Conservation (phyloP, 2,113 vertebrate species). For the Xenopus borealis region DNA sequence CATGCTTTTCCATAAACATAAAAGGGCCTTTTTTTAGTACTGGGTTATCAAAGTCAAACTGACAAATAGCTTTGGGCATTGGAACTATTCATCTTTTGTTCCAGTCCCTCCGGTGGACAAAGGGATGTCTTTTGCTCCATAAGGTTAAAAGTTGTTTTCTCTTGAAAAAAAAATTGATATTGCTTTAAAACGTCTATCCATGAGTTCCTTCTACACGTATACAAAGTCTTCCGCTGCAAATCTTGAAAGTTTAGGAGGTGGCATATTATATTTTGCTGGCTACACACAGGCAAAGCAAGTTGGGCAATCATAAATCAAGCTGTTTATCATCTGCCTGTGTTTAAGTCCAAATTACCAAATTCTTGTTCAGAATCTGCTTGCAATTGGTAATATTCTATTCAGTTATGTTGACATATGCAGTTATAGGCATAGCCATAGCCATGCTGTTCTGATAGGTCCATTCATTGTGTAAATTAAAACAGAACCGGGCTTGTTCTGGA, state of each 20-base stretch:
- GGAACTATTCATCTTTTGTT: conserved; percentile 95
- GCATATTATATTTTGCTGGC: not conserved
- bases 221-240: not conserved
- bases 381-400: no score
- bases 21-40: conserved; percentile 82
- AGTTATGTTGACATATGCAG: no score
- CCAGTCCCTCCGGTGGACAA: conserved; percentile 87
- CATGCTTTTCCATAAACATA: conserved; percentile 80
- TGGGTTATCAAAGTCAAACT: conserved; percentile 82
- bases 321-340: not conserved
- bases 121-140: conserved; percentile 79
- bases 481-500: no score
- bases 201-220: conserved; percentile 50
- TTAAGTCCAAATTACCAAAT: no score
- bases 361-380: no score
- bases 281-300: no score
- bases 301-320: no score
- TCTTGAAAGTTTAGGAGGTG: not conserved
- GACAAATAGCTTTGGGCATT: conserved; percentile 84
- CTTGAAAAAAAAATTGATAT: conserved; percentile 52
- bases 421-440: no score
- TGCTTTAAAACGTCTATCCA: conserved; percentile 55
- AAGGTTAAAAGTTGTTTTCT: conserved; percentile 69
- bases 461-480: no score
- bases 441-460: no score